Conservation (phyloP, 2,113 vertebrate species). For the Opisthocomus hoazin region DNA sequence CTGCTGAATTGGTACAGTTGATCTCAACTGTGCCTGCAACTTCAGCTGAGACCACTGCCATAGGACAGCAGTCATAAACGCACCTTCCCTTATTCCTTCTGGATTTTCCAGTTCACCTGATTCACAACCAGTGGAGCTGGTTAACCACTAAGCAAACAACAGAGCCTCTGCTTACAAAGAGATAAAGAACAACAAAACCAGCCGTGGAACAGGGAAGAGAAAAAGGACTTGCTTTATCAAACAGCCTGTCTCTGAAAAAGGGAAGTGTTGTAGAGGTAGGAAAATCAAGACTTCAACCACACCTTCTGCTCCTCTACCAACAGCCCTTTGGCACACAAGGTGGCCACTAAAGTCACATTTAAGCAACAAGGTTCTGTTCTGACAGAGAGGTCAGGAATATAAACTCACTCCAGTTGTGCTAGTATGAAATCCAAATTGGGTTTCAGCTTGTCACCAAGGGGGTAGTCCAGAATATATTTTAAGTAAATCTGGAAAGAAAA, state of each 20-base stretch:
- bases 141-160: not conserved
- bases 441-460: conserved; percentile 86
- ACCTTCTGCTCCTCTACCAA: not conserved
- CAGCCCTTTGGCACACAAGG: not conserved
- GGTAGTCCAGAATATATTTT: conserved; percentile 97
- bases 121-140: not conserved
- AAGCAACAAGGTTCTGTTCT: not conserved
- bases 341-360: not conserved
- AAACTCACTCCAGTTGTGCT: conserved; percentile 84
- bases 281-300: not conserved
- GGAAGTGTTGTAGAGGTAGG: not conserved
- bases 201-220: not conserved
- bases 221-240: not conserved
- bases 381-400: not conserved
- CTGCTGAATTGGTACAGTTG: not conserved
- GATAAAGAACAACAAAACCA: not conserved
- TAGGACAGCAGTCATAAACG: not conserved
- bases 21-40: not conserved
- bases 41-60: not conserved
- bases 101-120: not conserved
- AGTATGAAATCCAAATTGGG: conserved; percentile 88
- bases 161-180: not conserved
- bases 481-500: conserved; percentile 83
- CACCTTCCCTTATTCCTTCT: not conserved
- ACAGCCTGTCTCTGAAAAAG: not conserved